These are phyloP conservation scores for Atherinomorus stipes DNA, from an alignment of 2,113 vertebrate species.

Conservation along the genomic window DNA sequence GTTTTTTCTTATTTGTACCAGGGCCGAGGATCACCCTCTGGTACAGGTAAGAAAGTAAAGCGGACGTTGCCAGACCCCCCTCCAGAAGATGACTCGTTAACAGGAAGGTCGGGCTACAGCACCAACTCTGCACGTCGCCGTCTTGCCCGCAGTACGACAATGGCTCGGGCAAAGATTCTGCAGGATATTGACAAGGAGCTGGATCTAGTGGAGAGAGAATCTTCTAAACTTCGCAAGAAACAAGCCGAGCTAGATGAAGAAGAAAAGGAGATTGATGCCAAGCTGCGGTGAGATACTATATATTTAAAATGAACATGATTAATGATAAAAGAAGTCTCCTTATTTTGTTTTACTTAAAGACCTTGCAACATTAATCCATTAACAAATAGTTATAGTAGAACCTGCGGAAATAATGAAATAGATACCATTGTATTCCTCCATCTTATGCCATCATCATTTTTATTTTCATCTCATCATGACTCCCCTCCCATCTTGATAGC, in stretches of 20 bases:
- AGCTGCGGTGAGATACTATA: conserved; percentile 83
- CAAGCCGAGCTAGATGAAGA: conserved; percentile 99
- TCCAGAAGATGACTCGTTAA: conserved; percentile 88
- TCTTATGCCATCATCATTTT: conserved; percentile 37
- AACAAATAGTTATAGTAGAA: background rate
- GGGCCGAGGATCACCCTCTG: conserved; percentile 78
- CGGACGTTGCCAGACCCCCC: conserved; percentile 97
- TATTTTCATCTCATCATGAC: conserved; percentile 72
- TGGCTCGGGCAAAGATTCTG: conserved; percentile 98
- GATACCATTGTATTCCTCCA: conserved; percentile 34
- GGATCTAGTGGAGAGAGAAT: conserved; percentile 96
- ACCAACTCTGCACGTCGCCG: conserved; percentile 91
- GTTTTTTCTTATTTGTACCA: conserved; percentile 20
- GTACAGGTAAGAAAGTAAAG: conserved; percentile 96
- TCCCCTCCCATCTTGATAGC: conserved; percentile 72
- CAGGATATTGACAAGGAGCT: conserved; percentile 99
- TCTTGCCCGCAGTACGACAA: conserved; percentile 94
- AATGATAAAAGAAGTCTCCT: background rate
- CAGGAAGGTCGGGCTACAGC: conserved; percentile 86
- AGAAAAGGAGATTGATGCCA: conserved; percentile 99
- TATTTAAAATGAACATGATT: background rate
- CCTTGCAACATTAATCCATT: conserved; percentile 8
- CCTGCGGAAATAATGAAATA: background rate
- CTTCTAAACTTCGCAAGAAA: conserved; percentile 97
- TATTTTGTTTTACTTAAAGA: background rate